Percentiles rank a stretch among this genome's conserved stretches.
These are phyloP conservation scores for Panthera uncia DNA, from an alignment of 2,113 vertebrate genomes.

Conservation along the genomic window DNA sequence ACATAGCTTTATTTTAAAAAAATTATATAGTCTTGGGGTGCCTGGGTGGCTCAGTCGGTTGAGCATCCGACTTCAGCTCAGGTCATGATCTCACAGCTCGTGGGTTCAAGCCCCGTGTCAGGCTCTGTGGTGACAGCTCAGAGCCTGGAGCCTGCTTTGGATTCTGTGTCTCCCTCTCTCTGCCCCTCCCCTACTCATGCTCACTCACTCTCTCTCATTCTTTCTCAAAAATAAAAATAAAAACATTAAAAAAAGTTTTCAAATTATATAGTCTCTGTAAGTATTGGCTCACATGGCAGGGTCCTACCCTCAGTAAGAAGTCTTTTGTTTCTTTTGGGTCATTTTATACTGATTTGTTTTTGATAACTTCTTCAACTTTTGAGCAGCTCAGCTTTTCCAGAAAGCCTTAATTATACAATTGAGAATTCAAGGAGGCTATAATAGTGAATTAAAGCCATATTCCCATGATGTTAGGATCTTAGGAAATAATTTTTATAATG, in stretches of 20 bases:
- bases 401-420: constrained; percentile 32
- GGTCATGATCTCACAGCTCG: too few species aligned
- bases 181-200: too few species aligned
- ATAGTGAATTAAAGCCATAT: constrained; percentile 22
- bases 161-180: too few species aligned
- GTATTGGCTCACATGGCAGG: background rate
- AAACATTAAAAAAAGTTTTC: too few species aligned
- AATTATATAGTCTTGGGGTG: background rate
- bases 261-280: background rate
- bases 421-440: constrained; percentile 6
- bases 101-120: too few species aligned
- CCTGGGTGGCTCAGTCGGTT: too few species aligned
- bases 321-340: constrained; percentile 1
- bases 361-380: constrained; percentile 9
- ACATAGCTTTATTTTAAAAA: background rate
- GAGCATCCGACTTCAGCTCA: too few species aligned
- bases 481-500: constrained; percentile 41
- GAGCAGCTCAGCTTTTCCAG: background rate
- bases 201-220: too few species aligned
- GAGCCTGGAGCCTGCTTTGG: too few species aligned
- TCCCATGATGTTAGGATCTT: background rate
- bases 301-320: background rate
- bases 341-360: background rate
- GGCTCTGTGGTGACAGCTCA: too few species aligned
- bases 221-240: too few species aligned